Evolutionary conservation across 2,888 invertebrate species (phyloP).

Genomic region (Drosophila ochracea): DNA sequence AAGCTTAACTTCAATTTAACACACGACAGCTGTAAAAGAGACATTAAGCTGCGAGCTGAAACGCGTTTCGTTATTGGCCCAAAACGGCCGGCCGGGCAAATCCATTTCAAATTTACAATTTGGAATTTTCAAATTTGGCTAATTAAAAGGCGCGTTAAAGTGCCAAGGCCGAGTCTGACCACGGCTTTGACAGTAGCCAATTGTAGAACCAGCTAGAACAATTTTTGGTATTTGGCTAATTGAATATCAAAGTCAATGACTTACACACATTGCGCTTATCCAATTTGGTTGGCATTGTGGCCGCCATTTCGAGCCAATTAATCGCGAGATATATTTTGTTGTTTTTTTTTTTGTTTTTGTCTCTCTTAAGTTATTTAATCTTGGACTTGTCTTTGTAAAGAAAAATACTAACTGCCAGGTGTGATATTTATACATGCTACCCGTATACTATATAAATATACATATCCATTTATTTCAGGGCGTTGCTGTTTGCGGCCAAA

Average conservation of each 20-base stretch:
- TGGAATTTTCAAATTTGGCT: constrained; percentile 76
- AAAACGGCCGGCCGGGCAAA: constrained; percentile 38
- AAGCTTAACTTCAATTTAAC: constrained; percentile 14
- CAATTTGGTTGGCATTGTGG: constrained; percentile 71
- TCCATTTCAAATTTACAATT: constrained; percentile 39
- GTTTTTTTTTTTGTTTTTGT: constrained; percentile 3
- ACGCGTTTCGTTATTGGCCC: constrained; percentile 72
- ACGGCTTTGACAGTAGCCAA: constrained; percentile 77
- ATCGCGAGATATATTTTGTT: constrained; percentile 26
- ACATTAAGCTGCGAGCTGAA: constrained; percentile 22
- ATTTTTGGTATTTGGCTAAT: constrained; percentile 68
- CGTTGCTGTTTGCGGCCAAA: constrained; percentile 47
- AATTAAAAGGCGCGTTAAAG: constrained; percentile 78
- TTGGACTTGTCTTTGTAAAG: constrained; percentile 55
- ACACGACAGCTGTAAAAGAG: constrained; percentile 45
- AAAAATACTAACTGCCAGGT: constrained; percentile 40
- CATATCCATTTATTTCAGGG: constrained; percentile 22
- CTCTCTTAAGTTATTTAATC: constrained; percentile 56
- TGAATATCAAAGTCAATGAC: constrained; percentile 82
- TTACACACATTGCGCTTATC: constrained; percentile 73
- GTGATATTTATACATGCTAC: constrained; percentile 31
- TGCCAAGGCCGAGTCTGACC: constrained; percentile 55
- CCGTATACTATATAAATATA: constrained; percentile 15
- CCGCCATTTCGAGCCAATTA: constrained; percentile 78
- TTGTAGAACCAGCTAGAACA: constrained; percentile 76